Percentiles rank a stretch among this genome's conserved stretches.
phyloP scores from a whole-genome alignment of 2,888 invertebrate genomes.

The Galeopsomyia nigrocyanea region DNA sequence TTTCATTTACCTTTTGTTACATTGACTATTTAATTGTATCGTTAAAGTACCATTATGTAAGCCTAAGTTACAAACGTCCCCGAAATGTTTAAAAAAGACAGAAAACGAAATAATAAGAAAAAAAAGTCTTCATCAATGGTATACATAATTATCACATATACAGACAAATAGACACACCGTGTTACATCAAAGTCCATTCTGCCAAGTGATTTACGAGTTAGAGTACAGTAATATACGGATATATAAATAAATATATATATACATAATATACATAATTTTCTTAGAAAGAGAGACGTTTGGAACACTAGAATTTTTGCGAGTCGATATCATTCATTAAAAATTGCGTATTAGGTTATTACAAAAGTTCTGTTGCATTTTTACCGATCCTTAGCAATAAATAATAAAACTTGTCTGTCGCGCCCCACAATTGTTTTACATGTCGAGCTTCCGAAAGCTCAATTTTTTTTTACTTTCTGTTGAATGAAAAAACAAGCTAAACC shows the following conservation, averaged over 20 bases:
- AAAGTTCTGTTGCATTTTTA: conserved; percentile 42
- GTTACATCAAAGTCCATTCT: conserved; percentile 48
- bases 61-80: conserved; percentile 39
- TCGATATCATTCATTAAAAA: conserved; percentile 33
- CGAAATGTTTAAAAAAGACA: conserved; percentile 34
- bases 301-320: conserved; percentile 33
- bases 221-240: conserved; percentile 40
- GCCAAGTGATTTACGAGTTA: conserved; percentile 52
- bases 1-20: conserved; percentile 45
- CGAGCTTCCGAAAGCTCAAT: no score
- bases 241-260: conserved; percentile 40
- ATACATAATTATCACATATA: conserved; percentile 31
- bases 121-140: conserved; percentile 42
- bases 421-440: no score
- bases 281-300: conserved; percentile 56
- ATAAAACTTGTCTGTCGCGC: conserved; percentile 8
- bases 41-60: conserved; percentile 42
- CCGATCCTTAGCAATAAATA: conserved; percentile 25
- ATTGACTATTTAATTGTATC: conserved; percentile 45
- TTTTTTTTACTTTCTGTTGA: no score
- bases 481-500: no score
- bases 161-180: conserved; percentile 17
- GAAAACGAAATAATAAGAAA: conserved; percentile 39
- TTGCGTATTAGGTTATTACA: conserved; percentile 34
- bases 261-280: conserved; percentile 52